phyloP scores from a whole-genome alignment of 2,113 vertebrate genomes.

The Stigmatopora nigra region DNA sequence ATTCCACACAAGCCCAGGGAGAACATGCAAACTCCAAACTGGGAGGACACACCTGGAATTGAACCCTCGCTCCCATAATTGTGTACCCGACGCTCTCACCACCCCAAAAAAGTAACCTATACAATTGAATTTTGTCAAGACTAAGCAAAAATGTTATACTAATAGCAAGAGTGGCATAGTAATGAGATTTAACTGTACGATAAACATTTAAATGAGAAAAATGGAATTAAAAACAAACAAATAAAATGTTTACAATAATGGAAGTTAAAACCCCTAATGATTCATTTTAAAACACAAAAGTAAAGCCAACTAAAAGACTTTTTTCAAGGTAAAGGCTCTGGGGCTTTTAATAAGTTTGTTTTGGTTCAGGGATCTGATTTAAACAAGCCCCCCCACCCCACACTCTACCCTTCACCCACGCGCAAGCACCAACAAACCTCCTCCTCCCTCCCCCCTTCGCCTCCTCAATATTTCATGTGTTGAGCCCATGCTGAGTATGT shows the following conservation, averaged over 20 bases:
- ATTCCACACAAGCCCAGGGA: too few species aligned
- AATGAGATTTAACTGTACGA: too few species aligned
- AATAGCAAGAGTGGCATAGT: too few species aligned
- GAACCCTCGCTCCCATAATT: too few species aligned
- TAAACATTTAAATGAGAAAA: background rate
- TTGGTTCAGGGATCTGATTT: conserved; percentile 59
- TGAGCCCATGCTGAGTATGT: conserved; percentile 60
- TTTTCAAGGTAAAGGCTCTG: conserved; percentile 46
- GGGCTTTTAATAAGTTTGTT: conserved; percentile 55
- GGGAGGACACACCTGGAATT: too few species aligned
- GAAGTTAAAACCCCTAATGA: background rate
- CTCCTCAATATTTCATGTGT: conserved; percentile 68
- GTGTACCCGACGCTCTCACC: too few species aligned
- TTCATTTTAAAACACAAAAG: conserved; percentile 12
- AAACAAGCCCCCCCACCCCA: background rate
- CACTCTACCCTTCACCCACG: conserved; percentile 45
- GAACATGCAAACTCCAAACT: too few species aligned
- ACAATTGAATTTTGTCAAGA: too few species aligned
- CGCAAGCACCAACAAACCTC: too few species aligned
- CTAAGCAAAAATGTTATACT: too few species aligned
- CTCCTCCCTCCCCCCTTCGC: conserved; percentile 47
- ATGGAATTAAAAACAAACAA: background rate
- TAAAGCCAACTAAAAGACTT: conserved; percentile 44
- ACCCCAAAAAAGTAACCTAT: too few species aligned
- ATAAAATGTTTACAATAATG: background rate